Conservation (phyloP, 1,140 invertebrate genomes). For the Ylistrum balloti region DNA sequence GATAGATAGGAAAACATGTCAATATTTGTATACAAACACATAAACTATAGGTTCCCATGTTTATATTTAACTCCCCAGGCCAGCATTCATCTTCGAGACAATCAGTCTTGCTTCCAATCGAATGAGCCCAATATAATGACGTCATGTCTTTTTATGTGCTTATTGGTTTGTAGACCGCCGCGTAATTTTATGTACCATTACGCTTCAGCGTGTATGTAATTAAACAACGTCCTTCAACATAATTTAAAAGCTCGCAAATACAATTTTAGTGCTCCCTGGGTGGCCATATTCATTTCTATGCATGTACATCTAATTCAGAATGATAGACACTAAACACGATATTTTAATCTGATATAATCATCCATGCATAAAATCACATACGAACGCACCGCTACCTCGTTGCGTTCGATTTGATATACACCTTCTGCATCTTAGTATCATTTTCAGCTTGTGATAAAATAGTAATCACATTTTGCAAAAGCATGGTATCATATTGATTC, state of each 20-base stretch:
- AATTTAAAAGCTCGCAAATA: constrained; percentile 11
- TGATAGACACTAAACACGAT: background rate
- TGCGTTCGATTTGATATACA: background rate
- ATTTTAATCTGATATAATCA: background rate
- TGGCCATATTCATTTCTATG: constrained; percentile 7
- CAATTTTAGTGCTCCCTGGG: background rate
- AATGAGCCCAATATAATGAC: background rate
- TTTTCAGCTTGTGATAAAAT: constrained; percentile 38
- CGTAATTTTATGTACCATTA: background rate
- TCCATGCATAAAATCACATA: constrained; percentile 11
- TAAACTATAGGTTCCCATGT: background rate
- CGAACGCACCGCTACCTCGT: constrained; percentile 1
- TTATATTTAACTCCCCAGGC: background rate
- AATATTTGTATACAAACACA: background rate
- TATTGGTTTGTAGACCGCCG: background rate
- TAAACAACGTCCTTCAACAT: background rate
- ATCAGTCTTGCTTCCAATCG: constrained; percentile 9
- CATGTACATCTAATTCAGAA: background rate
- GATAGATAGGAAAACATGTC: no score
- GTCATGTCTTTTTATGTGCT: background rate
- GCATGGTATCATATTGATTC: background rate
- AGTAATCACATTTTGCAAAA: constrained; percentile 26
- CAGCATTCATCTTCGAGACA: background rate
- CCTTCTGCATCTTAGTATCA: background rate
- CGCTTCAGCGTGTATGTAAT: background rate